Conservation (phyloP, 2,113 vertebrate species). For the Crypturellus undulatus region DNA sequence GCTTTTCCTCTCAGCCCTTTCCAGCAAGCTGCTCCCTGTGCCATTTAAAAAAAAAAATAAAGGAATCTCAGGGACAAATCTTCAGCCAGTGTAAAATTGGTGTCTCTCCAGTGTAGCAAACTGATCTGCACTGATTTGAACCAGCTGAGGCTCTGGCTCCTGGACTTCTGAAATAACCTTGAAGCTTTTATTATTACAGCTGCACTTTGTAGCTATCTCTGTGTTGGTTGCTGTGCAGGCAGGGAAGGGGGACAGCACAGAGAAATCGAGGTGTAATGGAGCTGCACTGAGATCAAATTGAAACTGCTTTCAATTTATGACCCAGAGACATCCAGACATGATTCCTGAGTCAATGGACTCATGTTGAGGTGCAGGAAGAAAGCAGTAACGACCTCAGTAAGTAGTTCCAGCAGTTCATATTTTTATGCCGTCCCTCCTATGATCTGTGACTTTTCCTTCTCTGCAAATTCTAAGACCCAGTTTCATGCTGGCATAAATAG, state of each 20-base stretch:
- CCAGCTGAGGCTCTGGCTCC: background rate
- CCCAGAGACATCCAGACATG: background rate
- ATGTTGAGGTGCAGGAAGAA: background rate
- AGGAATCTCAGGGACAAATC: background rate
- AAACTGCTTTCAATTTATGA: slow-evolving; percentile 9
- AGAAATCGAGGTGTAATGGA: background rate
- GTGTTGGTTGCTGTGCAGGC: background rate
- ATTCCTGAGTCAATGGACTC: background rate
- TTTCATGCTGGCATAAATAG: background rate
- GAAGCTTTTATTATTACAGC: slow-evolving; percentile 34
- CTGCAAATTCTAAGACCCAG: background rate
- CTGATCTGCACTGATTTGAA: background rate
- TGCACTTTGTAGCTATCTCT: background rate
- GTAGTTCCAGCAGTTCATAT: background rate
- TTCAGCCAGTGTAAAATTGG: background rate
- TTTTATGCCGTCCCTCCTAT: background rate
- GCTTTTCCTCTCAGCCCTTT: background rate
- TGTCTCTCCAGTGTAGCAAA: background rate
- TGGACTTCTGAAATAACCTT: slow-evolving; percentile 9
- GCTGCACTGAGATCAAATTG: background rate
- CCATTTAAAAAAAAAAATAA: background rate
- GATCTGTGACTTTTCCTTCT: background rate
- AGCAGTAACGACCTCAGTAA: background rate
- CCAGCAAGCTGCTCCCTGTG: background rate
- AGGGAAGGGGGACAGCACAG: background rate